Evolutionary conservation across 2,888 invertebrate species (phyloP), one percentile per base, ranked within the genome.

Genomic region (Alloscopus bannaensis): DNA sequence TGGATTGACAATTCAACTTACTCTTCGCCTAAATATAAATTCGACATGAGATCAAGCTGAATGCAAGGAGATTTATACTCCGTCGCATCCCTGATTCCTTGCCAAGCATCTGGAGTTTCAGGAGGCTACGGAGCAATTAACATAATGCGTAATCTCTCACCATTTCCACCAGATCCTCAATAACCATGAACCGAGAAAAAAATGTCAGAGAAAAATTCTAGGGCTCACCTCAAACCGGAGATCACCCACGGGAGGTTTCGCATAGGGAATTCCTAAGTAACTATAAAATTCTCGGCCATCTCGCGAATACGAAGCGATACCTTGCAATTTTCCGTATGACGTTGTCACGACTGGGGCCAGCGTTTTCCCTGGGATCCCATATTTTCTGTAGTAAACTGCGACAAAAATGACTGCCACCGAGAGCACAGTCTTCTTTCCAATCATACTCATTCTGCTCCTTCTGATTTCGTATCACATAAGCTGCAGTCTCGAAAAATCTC

Each of bases 261-360:
- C 81, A 47, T 72, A 83, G 0, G 80, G 81, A 55, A 83, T 52
- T 24, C 62, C 80, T 24, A 73, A 22, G 20, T 73, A 73, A 22
- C 45, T 73, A 11, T 22, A 73, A 42, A 55, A 73, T 20, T 73
- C 64, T 24, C 62, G 47, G 0, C 81, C 83, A 62, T 76, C 81
- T 62, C 83, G 42, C 6, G 83, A 83, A 16, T 70, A 24, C 6
- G 80, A 72, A 1, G 78, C 66, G 18, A 83, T 31, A 40, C 83
- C 83, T 62, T 81, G 57, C 3, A 83, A 31, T 26, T 57, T 65
- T 22, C 83, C 83, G 42, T 76, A 36, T 22, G 40, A 47, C 4
- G 76, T 80, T 13, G 66, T 45, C 13, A 83, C 81, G 29, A 83
- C 52, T 13, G 83, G 83, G 8, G 69, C 71, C 20, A 69, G 28